Conservation (phyloP, 2,113 vertebrate genomes). For the Meles meles region DNA sequence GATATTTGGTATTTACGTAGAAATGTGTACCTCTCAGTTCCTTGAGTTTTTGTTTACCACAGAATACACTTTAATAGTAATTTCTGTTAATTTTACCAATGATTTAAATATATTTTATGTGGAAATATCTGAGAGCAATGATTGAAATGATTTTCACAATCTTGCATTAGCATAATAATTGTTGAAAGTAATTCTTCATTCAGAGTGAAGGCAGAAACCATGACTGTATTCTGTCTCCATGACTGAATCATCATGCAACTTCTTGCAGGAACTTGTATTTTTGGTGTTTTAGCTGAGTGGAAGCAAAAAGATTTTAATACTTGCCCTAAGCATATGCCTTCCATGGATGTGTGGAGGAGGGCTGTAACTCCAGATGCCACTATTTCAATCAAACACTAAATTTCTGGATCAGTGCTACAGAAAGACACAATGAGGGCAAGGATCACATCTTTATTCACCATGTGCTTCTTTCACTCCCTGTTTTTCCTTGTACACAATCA, state of each 20-base stretch:
- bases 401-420: background rate
- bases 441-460: background rate
- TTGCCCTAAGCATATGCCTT: background rate
- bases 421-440: background rate
- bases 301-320: background rate
- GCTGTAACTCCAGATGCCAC: background rate
- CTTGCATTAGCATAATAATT: background rate
- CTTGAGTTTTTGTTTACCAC: background rate
- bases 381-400: background rate
- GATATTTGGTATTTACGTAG: slow-evolving; percentile 2
- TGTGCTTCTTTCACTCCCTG: background rate
- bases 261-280: background rate
- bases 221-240: background rate
- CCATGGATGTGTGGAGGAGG: background rate
- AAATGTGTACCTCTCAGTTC: background rate
- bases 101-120: background rate
- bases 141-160: background rate
- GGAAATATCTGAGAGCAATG: background rate
- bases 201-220: background rate
- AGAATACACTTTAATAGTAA: background rate
- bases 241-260: background rate
- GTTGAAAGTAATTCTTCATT: background rate
- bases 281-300: background rate
- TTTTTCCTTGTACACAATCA: background rate
- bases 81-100: background rate